phyloP scores from a whole-genome alignment of 2,888 invertebrate species.

The Drosophila infuscata region DNA sequence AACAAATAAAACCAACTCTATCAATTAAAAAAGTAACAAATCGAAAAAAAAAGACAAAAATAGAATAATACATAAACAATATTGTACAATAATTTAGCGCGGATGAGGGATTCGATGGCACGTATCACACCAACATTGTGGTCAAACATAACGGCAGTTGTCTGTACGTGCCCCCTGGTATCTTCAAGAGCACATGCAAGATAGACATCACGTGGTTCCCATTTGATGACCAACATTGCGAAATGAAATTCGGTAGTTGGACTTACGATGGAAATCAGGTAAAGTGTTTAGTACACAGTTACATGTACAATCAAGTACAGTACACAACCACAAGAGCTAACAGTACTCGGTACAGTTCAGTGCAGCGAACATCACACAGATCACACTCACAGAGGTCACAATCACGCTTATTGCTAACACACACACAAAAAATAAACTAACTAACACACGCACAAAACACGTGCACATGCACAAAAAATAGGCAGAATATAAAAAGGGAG shows the following conservation, averaged over 20 bases:
- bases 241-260: slow-evolving; percentile 99
- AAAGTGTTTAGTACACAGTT: slow-evolving; percentile 83
- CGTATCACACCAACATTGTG: slow-evolving; percentile 99
- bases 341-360: slow-evolving; percentile 45
- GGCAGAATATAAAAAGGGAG: slow-evolving; percentile 22
- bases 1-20: slow-evolving; percentile 28
- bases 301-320: slow-evolving; percentile 24
- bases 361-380: slow-evolving; percentile 31
- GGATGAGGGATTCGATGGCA: slow-evolving; percentile 99
- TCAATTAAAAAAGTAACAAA: slow-evolving; percentile 22
- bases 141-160: slow-evolving; percentile 99
- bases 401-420: slow-evolving; percentile 57
- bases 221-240: slow-evolving; percentile 99
- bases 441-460: slow-evolving; percentile 37
- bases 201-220: slow-evolving; percentile 99
- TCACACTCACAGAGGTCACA: slow-evolving; percentile 27
- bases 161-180: slow-evolving; percentile 99
- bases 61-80: slow-evolving; percentile 69
- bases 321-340: slow-evolving; percentile 39
- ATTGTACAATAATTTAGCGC: slow-evolving; percentile 89
- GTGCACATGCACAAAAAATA: slow-evolving; percentile 45
- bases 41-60: slow-evolving; percentile 35
- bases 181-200: slow-evolving; percentile 99
- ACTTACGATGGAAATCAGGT: slow-evolving; percentile 99
- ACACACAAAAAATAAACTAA: slow-evolving; percentile 18